These are phyloP conservation scores for Lagopus leucura DNA, from an alignment of 2,113 vertebrate genomes.

Conservation along the genomic window DNA sequence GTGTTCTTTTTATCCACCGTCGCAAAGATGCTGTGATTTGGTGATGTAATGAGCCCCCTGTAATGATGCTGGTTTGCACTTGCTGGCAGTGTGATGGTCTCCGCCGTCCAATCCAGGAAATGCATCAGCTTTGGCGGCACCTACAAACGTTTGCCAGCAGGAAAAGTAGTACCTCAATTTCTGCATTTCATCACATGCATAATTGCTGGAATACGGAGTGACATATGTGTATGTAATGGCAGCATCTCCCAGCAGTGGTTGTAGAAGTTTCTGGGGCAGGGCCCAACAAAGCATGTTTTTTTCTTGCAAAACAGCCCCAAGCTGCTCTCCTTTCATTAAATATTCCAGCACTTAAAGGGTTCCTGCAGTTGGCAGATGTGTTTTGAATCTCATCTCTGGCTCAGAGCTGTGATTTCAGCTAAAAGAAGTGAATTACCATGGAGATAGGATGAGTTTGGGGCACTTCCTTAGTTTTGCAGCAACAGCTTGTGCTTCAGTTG, in stretches of 20 bases:
- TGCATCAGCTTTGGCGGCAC: accelerated
- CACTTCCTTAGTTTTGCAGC: neutral
- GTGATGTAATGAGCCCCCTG: accelerated
- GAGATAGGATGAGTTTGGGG: neutral
- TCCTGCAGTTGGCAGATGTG: neutral
- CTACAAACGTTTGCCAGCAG: neutral
- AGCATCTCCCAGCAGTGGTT: accelerated
- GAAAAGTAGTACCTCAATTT: neutral
- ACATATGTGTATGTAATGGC: accelerated
- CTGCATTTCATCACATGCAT: neutral
- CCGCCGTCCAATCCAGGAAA: neutral
- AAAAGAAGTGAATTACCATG: neutral
- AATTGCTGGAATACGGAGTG: neutral
- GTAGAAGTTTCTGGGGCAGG: neutral
- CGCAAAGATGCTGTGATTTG: neutral
- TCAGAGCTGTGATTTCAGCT: constrained; percentile 3
- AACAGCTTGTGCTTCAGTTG: neutral
- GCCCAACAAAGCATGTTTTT: accelerated
- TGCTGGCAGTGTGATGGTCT: neutral
- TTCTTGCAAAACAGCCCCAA: neutral
- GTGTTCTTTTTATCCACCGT: neutral
- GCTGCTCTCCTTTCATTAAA: neutral
- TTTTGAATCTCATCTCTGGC: neutral
- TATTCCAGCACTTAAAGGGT: neutral
- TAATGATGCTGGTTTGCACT: accelerated